A percentile compares a stretch with the other conserved stretches of the same genome.
Conservation (phyloP, 2,113 vertebrate genomes). For the Deroptyus accipitrinus region DNA sequence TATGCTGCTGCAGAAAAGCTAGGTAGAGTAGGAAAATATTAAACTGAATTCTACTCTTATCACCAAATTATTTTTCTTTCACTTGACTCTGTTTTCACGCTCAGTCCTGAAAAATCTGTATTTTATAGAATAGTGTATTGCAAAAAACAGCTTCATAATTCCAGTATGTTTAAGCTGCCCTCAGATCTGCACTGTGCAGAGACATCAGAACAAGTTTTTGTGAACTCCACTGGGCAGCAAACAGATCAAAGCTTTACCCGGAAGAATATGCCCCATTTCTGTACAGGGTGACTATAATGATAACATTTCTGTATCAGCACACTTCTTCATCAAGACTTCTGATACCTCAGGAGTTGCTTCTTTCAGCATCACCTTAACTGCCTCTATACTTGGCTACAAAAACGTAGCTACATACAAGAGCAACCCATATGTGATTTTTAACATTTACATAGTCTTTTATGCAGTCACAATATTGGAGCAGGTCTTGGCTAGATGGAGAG, state of each 20-base stretch:
- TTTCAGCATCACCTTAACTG: neutral
- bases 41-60: neutral
- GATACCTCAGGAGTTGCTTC: neutral
- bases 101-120: neutral
- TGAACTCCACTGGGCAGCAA: neutral
- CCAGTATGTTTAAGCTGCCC: neutral
- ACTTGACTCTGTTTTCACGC: neutral
- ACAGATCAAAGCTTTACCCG: neutral
- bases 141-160: neutral
- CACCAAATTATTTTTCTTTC: neutral
- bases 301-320: neutral
- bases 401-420: neutral
- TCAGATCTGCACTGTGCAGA: neutral
- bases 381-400: neutral
- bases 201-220: neutral
- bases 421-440: neutral
- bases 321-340: neutral
- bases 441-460: neutral
- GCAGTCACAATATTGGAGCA: neutral
- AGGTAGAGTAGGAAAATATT: neutral
- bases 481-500: neutral
- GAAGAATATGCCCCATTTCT: neutral
- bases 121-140: neutral
- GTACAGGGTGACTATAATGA: neutral
- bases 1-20: neutral